phyloP scores from a whole-genome alignment of 2,113 vertebrate genomes.

The Coptodon rendalli region DNA sequence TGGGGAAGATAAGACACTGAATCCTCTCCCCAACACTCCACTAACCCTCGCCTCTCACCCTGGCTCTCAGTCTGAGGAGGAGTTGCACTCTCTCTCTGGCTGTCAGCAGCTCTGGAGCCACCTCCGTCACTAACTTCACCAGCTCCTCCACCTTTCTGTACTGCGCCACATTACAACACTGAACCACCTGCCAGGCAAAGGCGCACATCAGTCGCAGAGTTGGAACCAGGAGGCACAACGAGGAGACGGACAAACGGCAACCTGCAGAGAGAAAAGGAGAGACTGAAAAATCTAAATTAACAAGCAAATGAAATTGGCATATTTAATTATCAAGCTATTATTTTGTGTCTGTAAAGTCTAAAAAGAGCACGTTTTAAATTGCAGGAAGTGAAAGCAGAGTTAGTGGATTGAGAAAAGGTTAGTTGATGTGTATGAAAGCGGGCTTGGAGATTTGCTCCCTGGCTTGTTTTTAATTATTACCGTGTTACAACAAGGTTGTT shows the following conservation, averaged over 20 bases:
- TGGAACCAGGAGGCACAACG: constrained; percentile 22
- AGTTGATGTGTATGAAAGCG: not conserved
- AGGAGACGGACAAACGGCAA: not conserved
- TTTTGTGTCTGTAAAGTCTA: not conserved
- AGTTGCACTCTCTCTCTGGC: constrained; percentile 14
- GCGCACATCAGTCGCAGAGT: constrained; percentile 24
- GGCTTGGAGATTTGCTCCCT: not conserved
- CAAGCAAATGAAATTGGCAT: not conserved
- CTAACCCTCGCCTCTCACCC: not conserved
- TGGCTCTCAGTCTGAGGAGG: constrained; percentile 8
- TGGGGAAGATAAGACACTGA: not conserved
- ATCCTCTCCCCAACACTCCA: not conserved
- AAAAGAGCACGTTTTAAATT: not conserved
- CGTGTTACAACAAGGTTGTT: not conserved
- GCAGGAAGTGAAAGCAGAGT: not conserved
- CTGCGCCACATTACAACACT: not conserved
- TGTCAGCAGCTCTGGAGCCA: constrained; percentile 1
- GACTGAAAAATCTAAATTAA: not conserved
- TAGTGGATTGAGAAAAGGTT: not conserved
- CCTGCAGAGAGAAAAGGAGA: not conserved
- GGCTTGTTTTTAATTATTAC: not conserved
- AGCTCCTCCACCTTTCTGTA: constrained; percentile 37
- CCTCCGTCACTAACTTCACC: not conserved
- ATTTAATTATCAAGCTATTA: not conserved
- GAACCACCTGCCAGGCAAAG: constrained; percentile 28